Evolutionary conservation across 2,113 vertebrate genomes (phyloP), one percentile per base, ranked within the genome.

Genomic region (Nycticebus coucang): DNA sequence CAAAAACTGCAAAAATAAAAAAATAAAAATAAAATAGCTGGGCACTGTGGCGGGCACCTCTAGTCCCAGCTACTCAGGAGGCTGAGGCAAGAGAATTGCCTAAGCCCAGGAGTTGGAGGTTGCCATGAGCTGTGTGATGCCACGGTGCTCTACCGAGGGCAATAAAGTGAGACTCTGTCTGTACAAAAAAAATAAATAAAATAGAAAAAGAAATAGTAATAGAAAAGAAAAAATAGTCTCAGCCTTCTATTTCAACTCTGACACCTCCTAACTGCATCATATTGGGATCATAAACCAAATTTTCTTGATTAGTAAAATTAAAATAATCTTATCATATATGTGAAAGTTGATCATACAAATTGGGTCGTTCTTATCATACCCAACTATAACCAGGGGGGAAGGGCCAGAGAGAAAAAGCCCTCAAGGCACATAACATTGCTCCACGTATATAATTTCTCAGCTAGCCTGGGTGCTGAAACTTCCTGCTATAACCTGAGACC

Each of bases 291-390:
- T 24, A 60, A 71, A 72, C 14, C 45, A 89, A 4, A 59, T 91
- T 91, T 81, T 72, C 62, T 62, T 69, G 35, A 94, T 57, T 84
- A 91, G 62, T n/a, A 60, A 79, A 83, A 71, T 90, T 62, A 84
- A 18, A 60, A 71, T 57, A 77, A 28, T 68, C 59, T 5, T 10
- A 59, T 77, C 77, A 50, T 50, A 30, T 77, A 77, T 9, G 26
- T 50, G 28, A 50, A 77, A 30, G 41, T 50, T 77, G 26, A 77
- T 50, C 26, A 50, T 14, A 75, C 7, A 1, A 77, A 50, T 50
- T 30, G 74, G 45, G 41, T 77, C 74, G 50, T 77, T 77, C 74
- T 30, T 77, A 26, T 50, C 41, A 50, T 77, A 77, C 41, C 7
- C 41, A 77, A 30, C 41, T 50, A 18, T 50, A 30, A 26, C 26